Percentiles rank a stretch among this genome's conserved stretches.
Evolutionary conservation across 2,888 invertebrate species (phyloP).

Genomic region (Fragum fragum): DNA sequence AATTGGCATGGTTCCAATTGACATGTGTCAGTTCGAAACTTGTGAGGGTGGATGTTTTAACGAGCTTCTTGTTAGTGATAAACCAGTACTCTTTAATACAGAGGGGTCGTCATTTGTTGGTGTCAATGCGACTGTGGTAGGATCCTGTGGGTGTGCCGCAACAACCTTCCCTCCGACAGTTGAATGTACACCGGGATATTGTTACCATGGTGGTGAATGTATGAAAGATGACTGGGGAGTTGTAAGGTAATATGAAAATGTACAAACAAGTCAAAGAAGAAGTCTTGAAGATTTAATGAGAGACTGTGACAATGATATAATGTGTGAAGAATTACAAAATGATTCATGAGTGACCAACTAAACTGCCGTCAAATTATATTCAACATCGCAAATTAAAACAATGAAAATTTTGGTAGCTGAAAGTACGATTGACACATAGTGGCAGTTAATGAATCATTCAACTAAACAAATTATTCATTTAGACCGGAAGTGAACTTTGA

Average conservation of each 20-base stretch:
- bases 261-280: too few species aligned
- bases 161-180: constrained; percentile 92
- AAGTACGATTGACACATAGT: too few species aligned
- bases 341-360: too few species aligned
- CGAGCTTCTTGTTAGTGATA: constrained; percentile 90
- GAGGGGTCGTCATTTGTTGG: constrained; percentile 99
- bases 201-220: constrained; percentile 98
- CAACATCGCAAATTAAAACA: too few species aligned
- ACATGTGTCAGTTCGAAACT: constrained; percentile 85
- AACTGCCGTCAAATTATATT: too few species aligned
- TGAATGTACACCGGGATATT: constrained; percentile 91
- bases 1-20: constrained; percentile 99
- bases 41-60: constrained; percentile 96
- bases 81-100: constrained; percentile 94
- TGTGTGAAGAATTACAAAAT: too few species aligned
- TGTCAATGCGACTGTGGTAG: constrained; percentile 96
- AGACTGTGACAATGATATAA: too few species aligned
- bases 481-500: too few species aligned
- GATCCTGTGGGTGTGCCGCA: constrained; percentile 89
- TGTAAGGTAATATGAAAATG: constrained; percentile 72
- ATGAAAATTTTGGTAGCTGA: too few species aligned
- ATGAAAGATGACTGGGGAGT: constrained; percentile 87
- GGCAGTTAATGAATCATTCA: too few species aligned
- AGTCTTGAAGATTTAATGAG: too few species aligned
- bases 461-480: too few species aligned